A percentile compares a stretch with the other conserved stretches of the same genome.
Evolutionary conservation across 1,140 invertebrate species (phyloP).

Genomic region (Nephila pilipes): DNA sequence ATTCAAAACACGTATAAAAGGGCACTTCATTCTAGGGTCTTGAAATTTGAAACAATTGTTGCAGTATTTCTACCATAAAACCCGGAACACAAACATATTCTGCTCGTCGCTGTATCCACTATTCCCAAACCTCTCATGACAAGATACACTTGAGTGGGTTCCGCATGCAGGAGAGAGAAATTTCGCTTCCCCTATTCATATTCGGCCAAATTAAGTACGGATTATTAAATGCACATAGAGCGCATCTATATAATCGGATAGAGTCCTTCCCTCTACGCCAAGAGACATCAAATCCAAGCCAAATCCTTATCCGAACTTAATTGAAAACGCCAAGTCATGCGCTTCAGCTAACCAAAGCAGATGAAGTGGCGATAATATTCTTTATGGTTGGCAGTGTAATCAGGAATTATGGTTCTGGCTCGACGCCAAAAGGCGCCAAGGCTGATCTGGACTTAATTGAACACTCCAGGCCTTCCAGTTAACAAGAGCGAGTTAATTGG

Average conservation of each 20-base stretch:
- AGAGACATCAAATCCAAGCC: background rate
- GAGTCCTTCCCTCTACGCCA: background rate
- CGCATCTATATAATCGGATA: background rate
- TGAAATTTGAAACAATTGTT: too few relatives aligned
- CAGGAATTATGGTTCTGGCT: conserved; percentile 9
- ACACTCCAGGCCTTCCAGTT: background rate
- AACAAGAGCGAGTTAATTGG: conserved; percentile 18
- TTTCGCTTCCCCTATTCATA: background rate
- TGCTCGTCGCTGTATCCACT: background rate
- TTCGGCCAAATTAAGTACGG: conserved; percentile 8
- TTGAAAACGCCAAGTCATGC: conserved; percentile 9
- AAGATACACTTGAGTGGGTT: background rate
- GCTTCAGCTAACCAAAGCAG: conserved; percentile 7
- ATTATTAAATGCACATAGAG: background rate
- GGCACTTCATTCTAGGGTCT: too few relatives aligned
- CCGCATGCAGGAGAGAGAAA: too few relatives aligned
- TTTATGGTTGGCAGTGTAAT: conserved; percentile 36
- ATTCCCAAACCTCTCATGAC: background rate
- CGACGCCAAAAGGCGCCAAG: conserved; percentile 21
- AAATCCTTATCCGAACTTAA: conserved; percentile 25
- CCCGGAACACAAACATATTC: background rate
- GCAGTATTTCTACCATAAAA: too few relatives aligned
- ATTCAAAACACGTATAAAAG: too few relatives aligned
- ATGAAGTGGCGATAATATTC: conserved; percentile 35
- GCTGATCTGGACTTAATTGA: conserved; percentile 33